phyloP scores from a whole-genome alignment of 1,140 invertebrate genomes.

The Hycleus phaleratus region DNA sequence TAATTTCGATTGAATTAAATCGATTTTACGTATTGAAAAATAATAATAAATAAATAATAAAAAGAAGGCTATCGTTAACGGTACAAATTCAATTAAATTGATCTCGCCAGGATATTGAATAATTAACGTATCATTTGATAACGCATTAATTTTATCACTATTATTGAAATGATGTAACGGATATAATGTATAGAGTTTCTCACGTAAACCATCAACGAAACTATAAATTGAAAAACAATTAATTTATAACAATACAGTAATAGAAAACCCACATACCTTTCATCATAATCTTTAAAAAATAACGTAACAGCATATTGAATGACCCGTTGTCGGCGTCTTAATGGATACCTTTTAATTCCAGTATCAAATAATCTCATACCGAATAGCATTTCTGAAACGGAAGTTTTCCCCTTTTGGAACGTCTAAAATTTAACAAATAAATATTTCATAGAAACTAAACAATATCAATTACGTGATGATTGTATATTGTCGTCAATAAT shows the following conservation, averaged over 20 bases:
- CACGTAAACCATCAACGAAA: conserved; percentile 66
- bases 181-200: conserved; percentile 62
- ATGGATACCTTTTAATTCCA: conserved; percentile 79
- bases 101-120: conserved; percentile 83
- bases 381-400: conserved; percentile 83
- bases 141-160: conserved; percentile 25
- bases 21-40: conserved; percentile 91
- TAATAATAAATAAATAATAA: conserved; percentile 87
- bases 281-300: conserved; percentile 72
- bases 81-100: conserved; percentile 79
- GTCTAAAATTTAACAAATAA: conserved; percentile 45
- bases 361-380: conserved; percentile 85
- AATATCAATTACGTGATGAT: conserved; percentile 59
- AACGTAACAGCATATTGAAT: conserved; percentile 87
- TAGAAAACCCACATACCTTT: conserved; percentile 48
- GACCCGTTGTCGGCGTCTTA: conserved; percentile 71
- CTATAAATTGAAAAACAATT: conserved; percentile 46
- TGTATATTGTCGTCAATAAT: conserved; percentile 72
- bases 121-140: conserved; percentile 52
- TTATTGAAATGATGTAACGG: conserved; percentile 54
- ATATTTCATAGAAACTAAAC: not conserved
- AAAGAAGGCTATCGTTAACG: conserved; percentile 74
- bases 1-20: conserved; percentile 86
- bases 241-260: conserved; percentile 2
- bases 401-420: conserved; percentile 69